These are phyloP conservation scores for Penaeus vannamei DNA, from an alignment of 1,140 invertebrate species.

Conservation along the genomic window DNA sequence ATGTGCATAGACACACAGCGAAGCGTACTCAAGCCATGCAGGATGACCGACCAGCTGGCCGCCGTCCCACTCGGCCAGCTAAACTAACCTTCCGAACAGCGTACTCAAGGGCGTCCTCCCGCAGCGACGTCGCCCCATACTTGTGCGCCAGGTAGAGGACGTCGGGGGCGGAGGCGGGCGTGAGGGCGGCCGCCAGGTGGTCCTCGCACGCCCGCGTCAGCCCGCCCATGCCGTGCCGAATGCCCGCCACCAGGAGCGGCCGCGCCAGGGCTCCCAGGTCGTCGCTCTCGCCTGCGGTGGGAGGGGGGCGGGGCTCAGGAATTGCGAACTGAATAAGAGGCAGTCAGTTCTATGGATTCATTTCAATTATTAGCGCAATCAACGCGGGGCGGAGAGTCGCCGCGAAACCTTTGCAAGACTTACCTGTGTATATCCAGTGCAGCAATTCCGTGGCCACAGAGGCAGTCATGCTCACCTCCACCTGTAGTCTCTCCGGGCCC, in stretches of 20 bases:
- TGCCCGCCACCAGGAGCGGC: constrained; percentile 31
- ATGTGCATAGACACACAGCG: no score
- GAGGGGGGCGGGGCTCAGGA: no score
- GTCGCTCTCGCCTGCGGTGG: constrained; percentile 27
- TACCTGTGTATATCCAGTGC: constrained; percentile 48
- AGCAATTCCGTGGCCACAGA: constrained; percentile 41
- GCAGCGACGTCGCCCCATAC: constrained; percentile 12
- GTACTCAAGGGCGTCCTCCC: background rate
- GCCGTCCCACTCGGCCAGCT: no score
- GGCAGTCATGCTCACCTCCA: constrained; percentile 46
- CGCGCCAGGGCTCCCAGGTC: background rate
- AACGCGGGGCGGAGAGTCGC: no score
- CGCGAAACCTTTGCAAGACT: background rate
- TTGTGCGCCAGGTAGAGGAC: constrained; percentile 27
- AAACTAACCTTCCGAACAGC: background rate
- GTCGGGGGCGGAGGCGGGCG: constrained; percentile 28
- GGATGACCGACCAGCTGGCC: no score
- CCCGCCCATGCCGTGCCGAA: background rate
- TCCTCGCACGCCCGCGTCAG: constrained; percentile 22
- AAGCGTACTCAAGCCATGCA: no score
- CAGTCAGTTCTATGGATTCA: background rate
- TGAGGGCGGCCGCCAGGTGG: constrained; percentile 25
- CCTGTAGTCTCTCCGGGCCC: background rate
- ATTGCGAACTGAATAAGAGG: no score
- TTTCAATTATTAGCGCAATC: background rate